These are phyloP conservation scores for Epistrophe eligans DNA, from an alignment of 2,888 invertebrate species.

Conservation along the genomic window DNA sequence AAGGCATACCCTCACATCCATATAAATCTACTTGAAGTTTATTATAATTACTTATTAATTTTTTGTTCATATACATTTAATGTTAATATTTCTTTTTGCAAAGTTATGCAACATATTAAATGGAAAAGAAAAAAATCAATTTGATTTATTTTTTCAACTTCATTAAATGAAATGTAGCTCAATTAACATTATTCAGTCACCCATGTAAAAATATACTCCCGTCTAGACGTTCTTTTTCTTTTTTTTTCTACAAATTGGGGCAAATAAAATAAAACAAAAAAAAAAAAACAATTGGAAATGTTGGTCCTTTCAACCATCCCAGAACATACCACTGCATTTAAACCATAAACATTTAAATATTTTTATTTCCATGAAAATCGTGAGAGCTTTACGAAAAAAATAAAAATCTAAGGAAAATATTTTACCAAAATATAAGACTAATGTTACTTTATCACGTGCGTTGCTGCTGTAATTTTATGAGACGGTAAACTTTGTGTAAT, in stretches of 20 bases:
- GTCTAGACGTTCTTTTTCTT: constrained; percentile 54
- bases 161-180: constrained; percentile 59
- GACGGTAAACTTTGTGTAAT: constrained; percentile 59
- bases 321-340: neutral
- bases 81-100: neutral
- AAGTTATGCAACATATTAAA: neutral
- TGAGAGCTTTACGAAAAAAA: constrained; percentile 4
- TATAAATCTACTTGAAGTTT: too few relatives aligned
- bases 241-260: neutral
- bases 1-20: too few relatives aligned
- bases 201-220: neutral
- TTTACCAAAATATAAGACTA: constrained; percentile 47
- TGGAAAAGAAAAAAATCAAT: neutral
- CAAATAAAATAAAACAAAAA: constrained; percentile 26
- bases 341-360: constrained; percentile 23
- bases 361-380: constrained; percentile 36
- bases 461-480: neutral
- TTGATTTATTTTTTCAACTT: constrained; percentile 30
- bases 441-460: constrained; percentile 64
- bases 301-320: constrained; percentile 21
- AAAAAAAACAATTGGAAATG: constrained; percentile 35
- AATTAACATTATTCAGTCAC: constrained; percentile 25
- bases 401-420: neutral
- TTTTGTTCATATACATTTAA: too few relatives aligned
- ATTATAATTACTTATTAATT: too few relatives aligned